Evolutionary conservation across 2,113 vertebrate species (phyloP), one percentile per base, ranked within the genome.

Genomic region (Zeus faber): DNA sequence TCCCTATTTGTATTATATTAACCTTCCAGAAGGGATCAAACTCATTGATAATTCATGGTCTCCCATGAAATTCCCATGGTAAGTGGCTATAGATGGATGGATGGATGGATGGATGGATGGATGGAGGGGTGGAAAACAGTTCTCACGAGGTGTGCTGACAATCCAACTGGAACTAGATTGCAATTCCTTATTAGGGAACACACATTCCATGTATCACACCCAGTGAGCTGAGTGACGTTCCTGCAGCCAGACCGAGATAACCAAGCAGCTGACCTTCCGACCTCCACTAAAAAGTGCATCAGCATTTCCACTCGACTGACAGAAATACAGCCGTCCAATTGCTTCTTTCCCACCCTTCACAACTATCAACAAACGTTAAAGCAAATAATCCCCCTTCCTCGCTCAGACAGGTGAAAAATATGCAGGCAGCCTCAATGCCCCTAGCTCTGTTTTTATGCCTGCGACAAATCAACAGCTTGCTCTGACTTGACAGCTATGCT

Each of bases 361-460:
- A 10, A 47, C 64, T 27, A 48, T 63, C 54, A 68, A 62, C 67
- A 66, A 77, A 73, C 8, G 49, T 67, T 54, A 59, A 64, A 78
- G 54, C 63, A 66, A 77, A 71, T 56, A 49, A 41, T 27, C 22
- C 11, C 2, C 52, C 21, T 57, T 35, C 49, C 45, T 26, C 21
- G 49, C 16, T 13, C 14, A 10, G 56, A 65, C 68, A 49, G 59
- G 9, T 0, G 14, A 66, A 53, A 59, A 54, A 65, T 46, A 64
- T 10, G 26, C 22, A 31, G 1, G 0, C 14, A 1, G 3, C 6
- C 23, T 0, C 25, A 65, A 53, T 67, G 61, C 61, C 46, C 62
- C 5, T 1, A 31, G 8, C 18, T 70, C 39, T 46, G 37, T 18
- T 16, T 33, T 46, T 53, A 48, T 9, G 24, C 44, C 40, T 54